A percentile compares a stretch with the other conserved stretches of the same genome.
These are phyloP conservation scores for Aphrocallistes beatrix DNA, from an alignment of 37 sponge, comb jelly and placozoan species.

Conservation along the genomic window DNA sequence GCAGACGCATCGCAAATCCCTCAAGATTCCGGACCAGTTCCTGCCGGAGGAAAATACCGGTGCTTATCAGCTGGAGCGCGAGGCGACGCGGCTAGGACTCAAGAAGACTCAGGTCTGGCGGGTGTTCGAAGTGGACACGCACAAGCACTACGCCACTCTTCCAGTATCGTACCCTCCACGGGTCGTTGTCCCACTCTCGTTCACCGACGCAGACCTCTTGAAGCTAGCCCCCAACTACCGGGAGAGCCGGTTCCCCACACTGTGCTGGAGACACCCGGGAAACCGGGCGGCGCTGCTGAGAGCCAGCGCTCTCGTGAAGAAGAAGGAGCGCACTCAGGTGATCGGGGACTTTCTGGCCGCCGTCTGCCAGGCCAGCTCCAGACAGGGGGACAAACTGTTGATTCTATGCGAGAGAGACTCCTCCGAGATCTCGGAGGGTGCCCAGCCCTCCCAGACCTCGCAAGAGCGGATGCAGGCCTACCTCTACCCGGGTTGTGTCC, in stretches of 20 bases:
- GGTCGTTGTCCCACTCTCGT: conserved; percentile 50
- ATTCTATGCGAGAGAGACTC: background rate
- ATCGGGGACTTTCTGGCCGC: background rate
- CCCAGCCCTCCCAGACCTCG: background rate
- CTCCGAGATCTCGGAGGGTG: background rate
- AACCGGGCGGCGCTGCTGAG: conserved; percentile 54
- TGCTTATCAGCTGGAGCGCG: background rate
- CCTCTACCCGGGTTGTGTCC: conserved; percentile 1
- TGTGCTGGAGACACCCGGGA: conserved; percentile 44
- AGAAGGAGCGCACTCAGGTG: conserved; percentile 24
- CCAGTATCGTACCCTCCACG: conserved; percentile 37
- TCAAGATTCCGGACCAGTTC: background rate
- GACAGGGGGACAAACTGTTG: background rate
- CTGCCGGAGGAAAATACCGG: background rate
- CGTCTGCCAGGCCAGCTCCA: background rate
- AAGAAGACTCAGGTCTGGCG: conserved; percentile 8
- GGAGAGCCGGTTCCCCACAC: conserved; percentile 61
- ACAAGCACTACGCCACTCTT: background rate
- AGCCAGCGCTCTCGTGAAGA: conserved; percentile 37
- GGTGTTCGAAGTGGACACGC: background rate
- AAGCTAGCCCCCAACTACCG: conserved; percentile 45
- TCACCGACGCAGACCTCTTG: conserved; percentile 45
- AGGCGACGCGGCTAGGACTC: background rate
- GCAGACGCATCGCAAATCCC: background rate
- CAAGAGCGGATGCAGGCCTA: background rate